Evolutionary conservation across 2,113 vertebrate genomes (phyloP).

Genomic region (Capricornis sumatraensis): DNA sequence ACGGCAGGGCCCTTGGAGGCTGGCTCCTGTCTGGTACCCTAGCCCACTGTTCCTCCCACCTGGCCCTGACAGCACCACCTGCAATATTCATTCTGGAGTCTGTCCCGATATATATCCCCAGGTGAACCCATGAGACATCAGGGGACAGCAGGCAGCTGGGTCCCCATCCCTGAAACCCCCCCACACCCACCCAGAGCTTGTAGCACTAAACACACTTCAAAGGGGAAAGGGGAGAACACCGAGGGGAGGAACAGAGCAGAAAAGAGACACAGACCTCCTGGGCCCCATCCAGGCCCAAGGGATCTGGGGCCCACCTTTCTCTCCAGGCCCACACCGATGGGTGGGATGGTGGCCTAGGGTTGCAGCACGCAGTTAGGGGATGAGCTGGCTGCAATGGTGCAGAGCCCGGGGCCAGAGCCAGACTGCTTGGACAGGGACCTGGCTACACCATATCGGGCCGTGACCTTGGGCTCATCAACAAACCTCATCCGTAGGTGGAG

Average conservation of each 20-base stretch:
- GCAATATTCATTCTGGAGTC: too few species aligned
- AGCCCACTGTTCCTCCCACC: neutral
- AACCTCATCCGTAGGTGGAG: neutral
- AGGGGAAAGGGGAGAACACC: neutral
- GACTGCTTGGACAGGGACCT: neutral
- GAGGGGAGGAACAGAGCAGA: too few species aligned
- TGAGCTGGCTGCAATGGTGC: neutral
- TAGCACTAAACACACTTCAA: neutral
- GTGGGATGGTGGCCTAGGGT: neutral
- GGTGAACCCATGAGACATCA: accelerated
- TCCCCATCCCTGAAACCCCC: too few species aligned
- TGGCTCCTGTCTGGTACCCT: neutral
- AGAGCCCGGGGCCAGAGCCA: neutral
- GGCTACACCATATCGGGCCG: neutral
- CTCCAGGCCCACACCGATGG: neutral
- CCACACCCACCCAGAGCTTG: neutral
- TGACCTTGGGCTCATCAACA: neutral
- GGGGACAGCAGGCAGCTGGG: neutral
- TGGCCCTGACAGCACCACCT: too few species aligned
- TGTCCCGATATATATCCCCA: neutral
- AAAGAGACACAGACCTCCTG: neutral
- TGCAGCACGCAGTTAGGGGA: too few species aligned
- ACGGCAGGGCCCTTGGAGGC: neutral
- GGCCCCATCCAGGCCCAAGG: neutral
- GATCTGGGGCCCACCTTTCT: too few species aligned